Conservation (phyloP, 2,888 invertebrate species). For the Peribatodes rhomboidaria region DNA sequence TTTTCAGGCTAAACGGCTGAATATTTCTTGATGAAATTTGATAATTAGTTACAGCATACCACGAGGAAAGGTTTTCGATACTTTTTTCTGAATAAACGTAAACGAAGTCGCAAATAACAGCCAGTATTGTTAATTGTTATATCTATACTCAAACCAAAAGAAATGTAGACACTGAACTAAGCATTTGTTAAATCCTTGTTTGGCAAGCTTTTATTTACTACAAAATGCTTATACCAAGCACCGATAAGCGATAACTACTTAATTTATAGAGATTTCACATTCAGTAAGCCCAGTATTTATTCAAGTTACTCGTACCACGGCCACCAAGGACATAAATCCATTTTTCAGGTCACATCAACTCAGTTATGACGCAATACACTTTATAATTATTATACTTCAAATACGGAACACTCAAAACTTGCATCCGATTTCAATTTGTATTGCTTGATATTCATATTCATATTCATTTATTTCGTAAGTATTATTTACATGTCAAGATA, state of each 20-base stretch:
- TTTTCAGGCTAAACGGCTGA: no score
- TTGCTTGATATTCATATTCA: slow-evolving; percentile 33
- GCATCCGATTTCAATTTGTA: slow-evolving; percentile 31
- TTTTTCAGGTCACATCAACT: slow-evolving; percentile 24
- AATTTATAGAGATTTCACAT: background rate
- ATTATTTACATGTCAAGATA: no score
- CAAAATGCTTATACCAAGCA: background rate
- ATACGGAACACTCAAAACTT: slow-evolving; percentile 31
- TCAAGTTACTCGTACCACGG: slow-evolving; percentile 10
- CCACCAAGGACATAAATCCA: slow-evolving; percentile 18
- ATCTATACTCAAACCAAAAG: no score
- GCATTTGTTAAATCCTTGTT: background rate
- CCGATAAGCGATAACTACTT: background rate
- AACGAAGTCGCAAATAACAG: no score
- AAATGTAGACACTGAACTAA: no score
- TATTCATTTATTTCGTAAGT: no score
- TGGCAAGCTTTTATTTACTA: background rate
- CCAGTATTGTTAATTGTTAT: no score
- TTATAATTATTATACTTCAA: no score
- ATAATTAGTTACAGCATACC: no score
- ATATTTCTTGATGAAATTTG: no score
- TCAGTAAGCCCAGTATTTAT: slow-evolving; percentile 6
- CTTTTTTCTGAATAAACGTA: no score
- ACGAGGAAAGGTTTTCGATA: no score
- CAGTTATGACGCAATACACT: slow-evolving; percentile 15